Percentiles rank a stretch among this genome's conserved stretches.
phyloP scores from a whole-genome alignment of 2,113 vertebrate genomes.

The Xiphophorus hellerii region DNA sequence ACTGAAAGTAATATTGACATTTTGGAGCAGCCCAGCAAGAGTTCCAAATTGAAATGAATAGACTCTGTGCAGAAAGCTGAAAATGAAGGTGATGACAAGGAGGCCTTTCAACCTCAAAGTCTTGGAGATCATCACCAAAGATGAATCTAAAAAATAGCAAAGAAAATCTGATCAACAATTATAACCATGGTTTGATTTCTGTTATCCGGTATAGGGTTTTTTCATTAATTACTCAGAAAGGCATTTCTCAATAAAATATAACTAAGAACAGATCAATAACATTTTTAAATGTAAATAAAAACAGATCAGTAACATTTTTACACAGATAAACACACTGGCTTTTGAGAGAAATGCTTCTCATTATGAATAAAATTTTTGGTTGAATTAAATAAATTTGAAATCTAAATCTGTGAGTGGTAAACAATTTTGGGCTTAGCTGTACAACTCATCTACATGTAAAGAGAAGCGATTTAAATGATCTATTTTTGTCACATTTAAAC shows the following conservation, averaged over 20 bases:
- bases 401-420: background rate
- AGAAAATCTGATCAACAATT: too few species aligned
- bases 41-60: background rate
- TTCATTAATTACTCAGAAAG: background rate
- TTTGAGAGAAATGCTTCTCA: background rate
- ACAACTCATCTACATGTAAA: too few species aligned
- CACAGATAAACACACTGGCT: background rate
- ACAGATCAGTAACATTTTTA: background rate
- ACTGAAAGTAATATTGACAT: background rate
- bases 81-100: background rate
- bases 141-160: background rate
- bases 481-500: background rate
- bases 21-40: background rate
- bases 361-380: background rate
- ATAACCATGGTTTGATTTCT: too few species aligned
- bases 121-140: background rate
- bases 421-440: background rate
- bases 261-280: too few species aligned
- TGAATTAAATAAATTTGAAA: too few species aligned
- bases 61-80: background rate
- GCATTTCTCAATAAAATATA: background rate
- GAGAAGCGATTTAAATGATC: too few species aligned
- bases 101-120: background rate
- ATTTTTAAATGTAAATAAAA: too few species aligned
- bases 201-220: too few species aligned